Percentiles rank a stretch among this genome's conserved stretches.
These are phyloP conservation scores for Glyptemys insculpta DNA, from an alignment of 2,797 vertebrate species.

Conservation along the genomic window DNA sequence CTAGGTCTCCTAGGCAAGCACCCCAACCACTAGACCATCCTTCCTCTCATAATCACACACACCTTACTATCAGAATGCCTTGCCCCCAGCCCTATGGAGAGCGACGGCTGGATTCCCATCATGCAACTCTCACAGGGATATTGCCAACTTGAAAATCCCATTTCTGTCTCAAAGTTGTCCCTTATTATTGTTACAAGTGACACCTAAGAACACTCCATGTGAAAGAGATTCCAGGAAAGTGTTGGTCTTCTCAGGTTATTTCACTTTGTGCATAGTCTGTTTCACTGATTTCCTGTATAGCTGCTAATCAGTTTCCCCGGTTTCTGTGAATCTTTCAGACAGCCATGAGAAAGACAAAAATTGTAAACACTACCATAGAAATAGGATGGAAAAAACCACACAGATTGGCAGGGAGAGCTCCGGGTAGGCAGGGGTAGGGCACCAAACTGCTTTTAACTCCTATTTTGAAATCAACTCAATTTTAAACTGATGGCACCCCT, in stretches of 20 bases:
- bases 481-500: not conserved
- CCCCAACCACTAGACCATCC: not conserved
- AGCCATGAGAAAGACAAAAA: not conserved
- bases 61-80: not conserved
- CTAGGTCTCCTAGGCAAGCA: not conserved
- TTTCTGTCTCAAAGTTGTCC: not conserved
- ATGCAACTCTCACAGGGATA: not conserved
- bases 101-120: not conserved
- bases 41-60: not conserved
- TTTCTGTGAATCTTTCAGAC: not conserved
- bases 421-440: not conserved
- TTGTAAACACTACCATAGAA: not conserved
- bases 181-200: not conserved
- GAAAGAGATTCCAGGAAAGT: not conserved
- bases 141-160: not conserved
- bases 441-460: not conserved
- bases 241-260: not conserved
- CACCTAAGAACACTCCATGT: not conserved
- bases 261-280: not conserved
- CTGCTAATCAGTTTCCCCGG: not conserved
- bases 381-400: not conserved
- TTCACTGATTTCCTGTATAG: not conserved
- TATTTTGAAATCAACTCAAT: not conserved
- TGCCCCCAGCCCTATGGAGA: not conserved
- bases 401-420: not conserved